Conservation (phyloP, 2,797 vertebrate genomes). For the Melanotaenia trifasciata region DNA sequence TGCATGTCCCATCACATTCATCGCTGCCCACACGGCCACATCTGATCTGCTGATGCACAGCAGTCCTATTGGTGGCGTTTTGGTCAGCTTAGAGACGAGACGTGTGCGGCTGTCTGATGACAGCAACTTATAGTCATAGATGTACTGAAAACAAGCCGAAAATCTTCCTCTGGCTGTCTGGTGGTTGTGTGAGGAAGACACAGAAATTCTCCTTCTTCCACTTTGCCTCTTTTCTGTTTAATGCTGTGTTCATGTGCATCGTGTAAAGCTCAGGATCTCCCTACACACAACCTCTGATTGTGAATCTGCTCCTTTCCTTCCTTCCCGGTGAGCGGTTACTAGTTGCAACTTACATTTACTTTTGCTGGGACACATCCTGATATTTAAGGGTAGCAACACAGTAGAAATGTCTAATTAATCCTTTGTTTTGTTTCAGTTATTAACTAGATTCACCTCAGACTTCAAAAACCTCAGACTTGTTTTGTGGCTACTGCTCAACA, state of each 20-base stretch:
- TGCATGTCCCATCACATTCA: slow-evolving; percentile 48
- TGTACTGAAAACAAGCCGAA: neutral
- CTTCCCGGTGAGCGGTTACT: neutral
- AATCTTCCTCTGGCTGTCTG: no score
- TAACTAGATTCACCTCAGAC: no score
- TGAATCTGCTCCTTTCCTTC: neutral
- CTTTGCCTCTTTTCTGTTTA: neutral
- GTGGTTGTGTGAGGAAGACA: no score
- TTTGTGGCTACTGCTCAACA: no score
- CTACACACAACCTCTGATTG: no score
- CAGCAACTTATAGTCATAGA: neutral
- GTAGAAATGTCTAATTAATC: no score
- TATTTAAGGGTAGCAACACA: no score
- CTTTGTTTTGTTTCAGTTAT: no score
- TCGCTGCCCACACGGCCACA: slow-evolving; percentile 24
- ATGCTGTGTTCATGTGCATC: neutral
- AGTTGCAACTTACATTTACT: neutral
- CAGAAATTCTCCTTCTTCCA: neutral
- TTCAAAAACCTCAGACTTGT: no score
- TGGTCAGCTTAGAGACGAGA: neutral
- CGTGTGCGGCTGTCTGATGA: neutral
- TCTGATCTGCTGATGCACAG: slow-evolving; percentile 16
- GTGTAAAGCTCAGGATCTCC: no score
- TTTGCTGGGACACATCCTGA: no score
- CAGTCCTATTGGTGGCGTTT: neutral